A percentile compares a stretch with the other conserved stretches of the same genome.
Evolutionary conservation across 2,888 invertebrate species (phyloP).

Genomic region (Patella depressa): DNA sequence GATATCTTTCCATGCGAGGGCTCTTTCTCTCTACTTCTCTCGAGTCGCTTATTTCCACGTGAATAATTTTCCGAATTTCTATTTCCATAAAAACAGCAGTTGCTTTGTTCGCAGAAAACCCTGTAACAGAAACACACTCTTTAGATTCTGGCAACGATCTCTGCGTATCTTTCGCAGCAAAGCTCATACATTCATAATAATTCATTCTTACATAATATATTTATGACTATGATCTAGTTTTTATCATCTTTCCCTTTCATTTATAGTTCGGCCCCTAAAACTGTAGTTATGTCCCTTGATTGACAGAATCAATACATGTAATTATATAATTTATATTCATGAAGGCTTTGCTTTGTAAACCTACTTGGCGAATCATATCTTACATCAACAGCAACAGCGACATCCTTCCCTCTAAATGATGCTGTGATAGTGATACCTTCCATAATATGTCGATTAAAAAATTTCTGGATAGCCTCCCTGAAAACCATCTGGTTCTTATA

Average conservation of each 20-base stretch:
- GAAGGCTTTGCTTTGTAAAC: background rate
- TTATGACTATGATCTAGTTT: no score
- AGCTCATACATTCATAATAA: no score
- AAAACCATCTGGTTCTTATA: background rate
- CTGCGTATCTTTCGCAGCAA: no score
- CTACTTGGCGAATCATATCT: background rate
- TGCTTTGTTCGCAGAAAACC: background rate
- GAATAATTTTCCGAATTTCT: background rate
- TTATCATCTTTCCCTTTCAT: no score
- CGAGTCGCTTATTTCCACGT: background rate
- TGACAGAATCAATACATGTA: no score
- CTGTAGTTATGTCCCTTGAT: no score
- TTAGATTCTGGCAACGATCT: no score
- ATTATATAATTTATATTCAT: no score
- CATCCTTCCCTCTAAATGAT: background rate
- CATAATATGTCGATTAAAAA: background rate
- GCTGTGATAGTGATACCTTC: background rate
- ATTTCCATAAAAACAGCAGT: background rate
- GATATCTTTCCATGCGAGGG: background rate
- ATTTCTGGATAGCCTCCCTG: background rate
- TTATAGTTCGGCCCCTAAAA: no score
- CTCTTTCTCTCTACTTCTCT: background rate
- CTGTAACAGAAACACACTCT: background rate
- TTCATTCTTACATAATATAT: no score
- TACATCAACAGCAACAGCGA: background rate